These are phyloP conservation scores for Drosophila murphyi DNA, from an alignment of 1,140 invertebrate genomes.

Conservation along the genomic window DNA sequence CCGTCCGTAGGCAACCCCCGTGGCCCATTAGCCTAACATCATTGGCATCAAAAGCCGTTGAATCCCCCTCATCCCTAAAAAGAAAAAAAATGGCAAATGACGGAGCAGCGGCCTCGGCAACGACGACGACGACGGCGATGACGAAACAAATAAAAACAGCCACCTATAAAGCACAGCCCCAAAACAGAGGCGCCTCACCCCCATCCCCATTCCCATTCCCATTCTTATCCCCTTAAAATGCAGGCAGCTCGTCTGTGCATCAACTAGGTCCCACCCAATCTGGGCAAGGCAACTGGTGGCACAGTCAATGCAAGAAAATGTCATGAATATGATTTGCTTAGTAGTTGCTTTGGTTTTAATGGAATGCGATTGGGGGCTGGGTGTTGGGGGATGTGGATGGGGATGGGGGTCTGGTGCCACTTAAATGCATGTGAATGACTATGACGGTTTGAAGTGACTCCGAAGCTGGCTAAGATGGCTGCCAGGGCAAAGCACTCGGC, in stretches of 20 bases:
- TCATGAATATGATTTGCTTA: slow-evolving; percentile 74
- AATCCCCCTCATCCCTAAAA: slow-evolving; percentile 25
- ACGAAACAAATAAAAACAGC: slow-evolving; percentile 62
- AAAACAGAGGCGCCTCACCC: slow-evolving; percentile 1
- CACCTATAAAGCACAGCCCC: slow-evolving; percentile 16
- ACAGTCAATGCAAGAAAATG: slow-evolving; percentile 78
- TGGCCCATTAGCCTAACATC: no score
- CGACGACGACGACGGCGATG: slow-evolving; percentile 28
- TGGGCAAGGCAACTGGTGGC: slow-evolving; percentile 47
- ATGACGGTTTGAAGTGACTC: slow-evolving; percentile 59
- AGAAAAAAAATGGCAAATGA: slow-evolving; percentile 49
- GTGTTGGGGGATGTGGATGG: neutral
- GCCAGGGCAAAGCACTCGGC: slow-evolving; percentile 41
- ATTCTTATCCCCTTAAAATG: slow-evolving; percentile 11
- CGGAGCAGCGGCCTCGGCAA: slow-evolving; percentile 11
- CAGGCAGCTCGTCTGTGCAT: neutral
- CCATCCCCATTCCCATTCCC: neutral
- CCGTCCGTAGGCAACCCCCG: neutral
- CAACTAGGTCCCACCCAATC: no score
- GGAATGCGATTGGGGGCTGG: neutral
- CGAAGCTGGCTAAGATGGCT: slow-evolving; percentile 70
- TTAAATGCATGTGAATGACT: slow-evolving; percentile 79
- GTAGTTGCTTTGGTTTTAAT: slow-evolving; percentile 33
- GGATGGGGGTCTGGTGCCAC: slow-evolving; percentile 32
- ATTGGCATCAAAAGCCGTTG: neutral